These are phyloP conservation scores for Orchestia grillus DNA, from an alignment of 1,140 invertebrate species.

Conservation along the genomic window DNA sequence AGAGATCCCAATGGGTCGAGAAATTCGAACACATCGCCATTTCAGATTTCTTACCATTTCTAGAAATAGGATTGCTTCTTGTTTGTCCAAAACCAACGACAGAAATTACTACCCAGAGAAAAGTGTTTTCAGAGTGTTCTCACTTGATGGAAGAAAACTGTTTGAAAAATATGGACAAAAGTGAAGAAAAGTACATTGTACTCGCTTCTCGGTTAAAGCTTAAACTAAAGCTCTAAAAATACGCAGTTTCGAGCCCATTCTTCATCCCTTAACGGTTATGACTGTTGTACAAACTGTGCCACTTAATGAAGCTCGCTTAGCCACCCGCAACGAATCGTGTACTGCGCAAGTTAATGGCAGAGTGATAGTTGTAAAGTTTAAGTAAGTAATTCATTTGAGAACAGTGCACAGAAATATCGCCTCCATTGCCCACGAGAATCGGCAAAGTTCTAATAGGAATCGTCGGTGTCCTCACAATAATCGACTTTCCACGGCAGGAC, in stretches of 20 bases:
- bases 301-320: neutral
- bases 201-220: neutral
- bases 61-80: neutral
- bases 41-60: neutral
- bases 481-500: neutral
- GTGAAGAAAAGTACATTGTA: neutral
- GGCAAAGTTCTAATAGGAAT: constrained; percentile 32
- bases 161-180: neutral
- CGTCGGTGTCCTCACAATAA: constrained; percentile 1
- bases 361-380: constrained; percentile 41
- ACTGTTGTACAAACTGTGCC: neutral
- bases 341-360: neutral
- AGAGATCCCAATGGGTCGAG: neutral
- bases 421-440: constrained; percentile 6
- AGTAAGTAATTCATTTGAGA: constrained; percentile 7
- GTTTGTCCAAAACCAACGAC: neutral
- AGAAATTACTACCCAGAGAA: too few species aligned
- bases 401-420: constrained; percentile 23
- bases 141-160: neutral
- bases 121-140: neutral
- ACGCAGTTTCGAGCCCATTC: neutral
- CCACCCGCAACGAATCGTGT: neutral
- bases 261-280: neutral
- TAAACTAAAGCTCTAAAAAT: neutral
- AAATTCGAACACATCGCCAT: neutral